Percentiles rank a stretch among this genome's conserved stretches.
These are phyloP conservation scores for Parazoanthus swiftii DNA, from an alignment of 92 coral and sea anemone species.

Conservation along the genomic window DNA sequence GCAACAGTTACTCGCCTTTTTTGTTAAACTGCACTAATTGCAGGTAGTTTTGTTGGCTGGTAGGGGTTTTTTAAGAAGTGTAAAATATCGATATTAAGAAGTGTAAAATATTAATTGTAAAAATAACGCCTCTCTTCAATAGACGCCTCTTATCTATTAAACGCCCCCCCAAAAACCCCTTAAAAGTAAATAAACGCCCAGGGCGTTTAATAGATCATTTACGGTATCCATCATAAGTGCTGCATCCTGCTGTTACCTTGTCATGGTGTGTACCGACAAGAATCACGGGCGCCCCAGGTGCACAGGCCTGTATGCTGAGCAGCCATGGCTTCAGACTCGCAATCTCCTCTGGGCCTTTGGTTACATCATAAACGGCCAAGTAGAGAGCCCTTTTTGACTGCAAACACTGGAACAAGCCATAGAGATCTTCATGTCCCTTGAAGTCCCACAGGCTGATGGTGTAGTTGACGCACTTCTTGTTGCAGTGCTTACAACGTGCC, in stretches of 20 bases:
- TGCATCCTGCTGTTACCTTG: slow-evolving; percentile 51
- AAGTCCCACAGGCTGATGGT: slow-evolving; percentile 87
- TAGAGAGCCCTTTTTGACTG: slow-evolving; percentile 82
- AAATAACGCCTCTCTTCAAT: too few species aligned
- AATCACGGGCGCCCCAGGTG: slow-evolving; percentile 87
- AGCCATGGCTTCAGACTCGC: slow-evolving; percentile 88
- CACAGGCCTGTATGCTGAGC: slow-evolving; percentile 76
- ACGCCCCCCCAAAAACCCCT: too few species aligned
- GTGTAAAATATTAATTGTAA: too few species aligned
- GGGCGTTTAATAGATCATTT: too few species aligned
- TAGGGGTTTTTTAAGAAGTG: too few species aligned
- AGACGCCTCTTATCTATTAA: too few species aligned
- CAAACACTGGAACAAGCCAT: slow-evolving; percentile 79
- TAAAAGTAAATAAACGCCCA: too few species aligned
- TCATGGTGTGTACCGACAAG: slow-evolving; percentile 96
- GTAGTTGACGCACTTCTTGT: slow-evolving; percentile 77
- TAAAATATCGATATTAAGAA: too few species aligned
- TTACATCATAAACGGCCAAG: slow-evolving; percentile 86
- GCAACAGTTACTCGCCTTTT: too few species aligned
- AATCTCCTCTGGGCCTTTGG: slow-evolving; percentile 79
- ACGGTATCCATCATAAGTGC: too few species aligned
- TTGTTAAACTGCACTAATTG: too few species aligned
- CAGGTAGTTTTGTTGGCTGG: too few species aligned
- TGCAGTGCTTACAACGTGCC: slow-evolving; percentile 79
- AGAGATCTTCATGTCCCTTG: slow-evolving; percentile 69